phyloP scores from a whole-genome alignment of 2,113 vertebrate species.

The Leptosomus discolor region DNA sequence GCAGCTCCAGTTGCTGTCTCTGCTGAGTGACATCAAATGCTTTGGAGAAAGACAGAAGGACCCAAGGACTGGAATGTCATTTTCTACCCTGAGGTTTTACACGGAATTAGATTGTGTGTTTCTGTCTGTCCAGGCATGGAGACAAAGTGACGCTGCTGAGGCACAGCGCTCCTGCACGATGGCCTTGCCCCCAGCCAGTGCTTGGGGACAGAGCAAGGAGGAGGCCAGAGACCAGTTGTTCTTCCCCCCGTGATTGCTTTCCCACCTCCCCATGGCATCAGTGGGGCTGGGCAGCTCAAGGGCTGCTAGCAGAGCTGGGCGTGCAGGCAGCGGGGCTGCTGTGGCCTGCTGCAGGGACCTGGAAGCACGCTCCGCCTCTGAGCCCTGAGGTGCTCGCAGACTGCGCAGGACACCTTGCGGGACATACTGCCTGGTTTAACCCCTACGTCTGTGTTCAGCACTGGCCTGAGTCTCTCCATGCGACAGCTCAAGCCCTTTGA shows the following conservation, averaged over 20 bases:
- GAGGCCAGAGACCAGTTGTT: not conserved
- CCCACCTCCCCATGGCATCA: fast-evolving
- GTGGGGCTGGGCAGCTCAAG: not conserved
- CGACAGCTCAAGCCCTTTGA: not conserved
- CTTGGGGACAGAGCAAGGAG: not conserved
- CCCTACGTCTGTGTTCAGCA: fast-evolving
- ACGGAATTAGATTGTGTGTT: not conserved
- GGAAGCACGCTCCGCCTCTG: not conserved
- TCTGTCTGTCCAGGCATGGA: not conserved
- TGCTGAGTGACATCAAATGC: not conserved
- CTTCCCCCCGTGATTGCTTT: fast-evolving
- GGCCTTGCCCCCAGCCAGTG: not conserved
- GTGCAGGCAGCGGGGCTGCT: fast-evolving
- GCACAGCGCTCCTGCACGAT: not conserved
- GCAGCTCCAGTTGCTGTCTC: not conserved
- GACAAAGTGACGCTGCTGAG: not conserved
- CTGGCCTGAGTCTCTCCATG: not conserved
- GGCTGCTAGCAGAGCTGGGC: not conserved
- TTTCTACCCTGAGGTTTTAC: not conserved
- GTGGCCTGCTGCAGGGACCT: not conserved
- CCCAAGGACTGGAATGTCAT: not conserved
- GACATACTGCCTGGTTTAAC: not conserved
- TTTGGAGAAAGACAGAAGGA: not conserved
- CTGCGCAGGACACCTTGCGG: not conserved
- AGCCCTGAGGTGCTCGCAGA: not conserved